Base-by-base conservation (phyloP, 2,113 vertebrate genomes). In the Paratilapia polleni region DNA sequence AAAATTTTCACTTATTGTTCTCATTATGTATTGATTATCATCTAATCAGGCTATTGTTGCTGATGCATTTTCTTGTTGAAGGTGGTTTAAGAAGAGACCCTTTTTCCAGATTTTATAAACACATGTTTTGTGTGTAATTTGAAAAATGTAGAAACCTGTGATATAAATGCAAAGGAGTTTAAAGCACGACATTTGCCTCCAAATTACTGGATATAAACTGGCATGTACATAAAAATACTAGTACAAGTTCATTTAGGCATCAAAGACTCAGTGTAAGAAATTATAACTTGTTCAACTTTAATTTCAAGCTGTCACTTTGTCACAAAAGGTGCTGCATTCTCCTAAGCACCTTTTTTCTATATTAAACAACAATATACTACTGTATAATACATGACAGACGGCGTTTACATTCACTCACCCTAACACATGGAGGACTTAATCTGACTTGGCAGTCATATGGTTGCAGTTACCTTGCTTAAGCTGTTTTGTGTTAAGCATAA, bases 401-500 rank as follows among this genome's bases (percentile, higher is more conserved):
- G 64, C 19, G 13, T 80, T 77, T 20, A 85, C 47, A 26, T 77
- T 8, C 34, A 34, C 52, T 1, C 3, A 6, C 54, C 28, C 24
- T 6, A 1, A 43, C 2, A 2, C 36, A 20, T 59, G 52, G n/a
- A 20, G 1, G 4, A 4, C 13, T 13, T 49, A 43, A 86, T 83
- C 22, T 28, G 62, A 77, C 62, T 9, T 4, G 77, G 82, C 76
- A 74, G 52, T 75, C 85, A 87, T 77, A 36, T 91, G 89, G 84
- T 77, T 83, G 78, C 83, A 83, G 19, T 92, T 93, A 87, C 59
- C 74, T 31, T 68, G 14, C 66, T 88, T 78, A 36, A 86, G 78
- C 84, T 89, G 89, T 70, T 93, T 66, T 82, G 77, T 57, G 74
- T 92, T 85, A 78, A 56, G 61, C 56, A 56, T 82, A 87, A 88